Conservation (phyloP, 2,797 vertebrate genomes). For the Sebastes oblongus region DNA sequence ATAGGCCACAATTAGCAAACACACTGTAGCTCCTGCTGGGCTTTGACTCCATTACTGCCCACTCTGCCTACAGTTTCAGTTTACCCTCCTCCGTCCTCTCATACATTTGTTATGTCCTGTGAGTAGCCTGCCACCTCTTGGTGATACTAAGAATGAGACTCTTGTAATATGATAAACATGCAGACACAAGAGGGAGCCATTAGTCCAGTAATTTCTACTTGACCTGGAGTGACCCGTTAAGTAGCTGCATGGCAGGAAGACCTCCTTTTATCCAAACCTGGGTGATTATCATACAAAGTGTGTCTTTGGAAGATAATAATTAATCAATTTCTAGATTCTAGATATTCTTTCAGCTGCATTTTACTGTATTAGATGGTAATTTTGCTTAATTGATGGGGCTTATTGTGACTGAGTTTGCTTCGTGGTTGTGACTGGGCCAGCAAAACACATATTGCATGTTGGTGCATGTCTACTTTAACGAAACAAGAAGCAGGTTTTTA, state of each 20-base stretch:
- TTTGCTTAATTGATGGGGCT: neutral
- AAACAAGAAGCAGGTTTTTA: neutral
- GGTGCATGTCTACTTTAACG: slow-evolving; percentile 27
- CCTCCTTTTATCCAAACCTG: slow-evolving; percentile 1
- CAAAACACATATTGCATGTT: slow-evolving; percentile 24
- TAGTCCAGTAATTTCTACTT: slow-evolving; percentile 22
- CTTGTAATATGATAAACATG: too few species aligned
- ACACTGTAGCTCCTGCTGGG: neutral
- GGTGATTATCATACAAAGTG: slow-evolving; percentile 1
- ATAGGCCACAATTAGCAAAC: slow-evolving; percentile 6
- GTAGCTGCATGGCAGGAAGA: slow-evolving; percentile 15
- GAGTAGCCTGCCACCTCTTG: slow-evolving; percentile 44
- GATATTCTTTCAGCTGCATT: neutral
- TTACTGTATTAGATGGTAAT: neutral
- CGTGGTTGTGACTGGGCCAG: slow-evolving; percentile 24
- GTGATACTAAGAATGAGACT: slow-evolving; percentile 7
- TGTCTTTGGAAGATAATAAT: neutral
- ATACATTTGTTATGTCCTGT: neutral
- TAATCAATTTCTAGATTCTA: neutral
- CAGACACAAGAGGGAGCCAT: slow-evolving; percentile 64
- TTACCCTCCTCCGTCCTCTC: neutral
- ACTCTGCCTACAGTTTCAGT: neutral
- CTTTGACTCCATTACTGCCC: neutral
- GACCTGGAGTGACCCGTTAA: slow-evolving; percentile 51
- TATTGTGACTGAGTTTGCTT: neutral